phyloP scores from a whole-genome alignment of 2,797 vertebrate species.

The Xiphorhynchus erythropygius region DNA sequence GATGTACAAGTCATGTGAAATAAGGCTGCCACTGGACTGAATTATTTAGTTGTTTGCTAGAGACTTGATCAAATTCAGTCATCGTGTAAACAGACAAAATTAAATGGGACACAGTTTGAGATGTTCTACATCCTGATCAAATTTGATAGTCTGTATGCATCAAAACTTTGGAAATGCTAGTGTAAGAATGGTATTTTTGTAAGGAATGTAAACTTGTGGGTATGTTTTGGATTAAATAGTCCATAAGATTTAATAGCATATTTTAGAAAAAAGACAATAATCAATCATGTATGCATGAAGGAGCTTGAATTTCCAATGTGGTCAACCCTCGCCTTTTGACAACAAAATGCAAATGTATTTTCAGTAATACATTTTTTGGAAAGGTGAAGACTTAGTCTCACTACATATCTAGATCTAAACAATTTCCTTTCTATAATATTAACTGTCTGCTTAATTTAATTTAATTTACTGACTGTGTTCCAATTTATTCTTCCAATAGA shows the following conservation, averaged over 20 bases:
- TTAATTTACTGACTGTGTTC: neutral
- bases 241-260: neutral
- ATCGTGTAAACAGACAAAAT: conserved; percentile 14
- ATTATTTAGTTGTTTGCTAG: conserved; percentile 66
- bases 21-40: conserved; percentile 48
- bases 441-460: neutral
- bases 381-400: neutral
- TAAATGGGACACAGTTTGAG: conserved; percentile 41
- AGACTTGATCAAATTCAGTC: conserved; percentile 45
- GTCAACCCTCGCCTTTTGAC: neutral
- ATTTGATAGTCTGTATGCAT: neutral
- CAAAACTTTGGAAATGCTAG: neutral
- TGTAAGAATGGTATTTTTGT: neutral
- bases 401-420: neutral
- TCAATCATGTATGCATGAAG: neutral
- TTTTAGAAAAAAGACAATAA: neutral
- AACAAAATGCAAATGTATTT: neutral
- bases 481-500: neutral
- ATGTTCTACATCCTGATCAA: neutral
- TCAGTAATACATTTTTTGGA: neutral
- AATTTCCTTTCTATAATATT: neutral
- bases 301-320: neutral
- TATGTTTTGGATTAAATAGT: conserved; percentile 7
- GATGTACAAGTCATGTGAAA: conserved; percentile 54
- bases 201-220: neutral